These are phyloP conservation scores for Cervus canadensis DNA, from an alignment of 2,113 vertebrate species.

Conservation along the genomic window DNA sequence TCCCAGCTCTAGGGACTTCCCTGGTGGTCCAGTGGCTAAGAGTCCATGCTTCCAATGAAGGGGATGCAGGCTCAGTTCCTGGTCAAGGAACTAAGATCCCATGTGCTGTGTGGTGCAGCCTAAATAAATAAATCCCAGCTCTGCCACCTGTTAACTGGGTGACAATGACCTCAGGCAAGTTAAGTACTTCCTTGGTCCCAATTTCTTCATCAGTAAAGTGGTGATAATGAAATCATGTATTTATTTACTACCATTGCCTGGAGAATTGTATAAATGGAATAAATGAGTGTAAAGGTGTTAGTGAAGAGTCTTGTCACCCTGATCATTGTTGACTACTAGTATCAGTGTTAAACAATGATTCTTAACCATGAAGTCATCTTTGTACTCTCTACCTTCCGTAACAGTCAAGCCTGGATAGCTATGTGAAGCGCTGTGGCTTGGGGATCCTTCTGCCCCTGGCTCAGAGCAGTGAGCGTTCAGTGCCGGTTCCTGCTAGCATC, in stretches of 20 bases:
- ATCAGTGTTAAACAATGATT: not conserved
- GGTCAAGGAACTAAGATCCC: not conserved
- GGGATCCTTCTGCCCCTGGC: not conserved
- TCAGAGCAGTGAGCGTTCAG: not conserved
- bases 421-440: not conserved
- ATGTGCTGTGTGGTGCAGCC: not conserved
- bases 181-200: not conserved
- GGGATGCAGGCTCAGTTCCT: not conserved
- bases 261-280: not conserved
- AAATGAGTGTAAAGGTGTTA: not conserved
- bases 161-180: not conserved
- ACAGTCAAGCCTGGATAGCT: not conserved
- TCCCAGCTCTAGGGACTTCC: not conserved
- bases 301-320: not conserved
- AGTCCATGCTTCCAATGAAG: not conserved
- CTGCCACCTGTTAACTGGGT: not conserved
- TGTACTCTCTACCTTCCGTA: not conserved
- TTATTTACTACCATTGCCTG: not conserved
- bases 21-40: not conserved
- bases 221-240: not conserved
- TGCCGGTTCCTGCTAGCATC: accelerated
- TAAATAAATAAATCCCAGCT: not conserved
- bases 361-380: not conserved
- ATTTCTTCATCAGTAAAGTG: not conserved
- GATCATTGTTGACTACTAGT: accelerated